phyloP scores from a whole-genome alignment of 2,113 vertebrate genomes.

The Rhynchopsitta pachyrhyncha region DNA sequence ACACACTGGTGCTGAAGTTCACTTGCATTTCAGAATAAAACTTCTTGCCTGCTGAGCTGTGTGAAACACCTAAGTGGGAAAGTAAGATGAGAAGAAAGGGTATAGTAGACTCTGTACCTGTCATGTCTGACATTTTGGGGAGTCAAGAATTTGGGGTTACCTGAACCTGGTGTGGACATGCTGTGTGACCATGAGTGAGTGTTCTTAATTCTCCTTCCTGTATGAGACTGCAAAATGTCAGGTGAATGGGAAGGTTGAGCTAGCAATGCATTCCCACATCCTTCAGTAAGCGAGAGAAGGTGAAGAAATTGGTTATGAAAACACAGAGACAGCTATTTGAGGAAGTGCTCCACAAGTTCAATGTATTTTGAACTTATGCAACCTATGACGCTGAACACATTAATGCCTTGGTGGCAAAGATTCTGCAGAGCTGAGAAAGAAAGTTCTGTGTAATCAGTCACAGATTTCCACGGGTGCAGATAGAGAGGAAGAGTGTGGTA shows the following conservation, averaged over 20 bases:
- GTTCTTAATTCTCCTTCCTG: neutral
- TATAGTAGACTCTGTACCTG: neutral
- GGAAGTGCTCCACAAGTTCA: neutral
- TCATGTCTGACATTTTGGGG: neutral
- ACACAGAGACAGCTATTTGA: neutral
- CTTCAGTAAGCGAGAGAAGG: neutral
- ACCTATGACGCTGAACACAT: neutral
- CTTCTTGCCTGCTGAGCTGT: neutral
- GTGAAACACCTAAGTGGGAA: neutral
- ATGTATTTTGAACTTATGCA: neutral
- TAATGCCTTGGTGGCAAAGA: neutral
- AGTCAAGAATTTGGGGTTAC: neutral
- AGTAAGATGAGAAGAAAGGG: neutral
- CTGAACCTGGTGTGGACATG: rapidly evolving
- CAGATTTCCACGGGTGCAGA: neutral
- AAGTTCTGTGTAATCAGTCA: neutral
- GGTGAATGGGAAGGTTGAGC: neutral
- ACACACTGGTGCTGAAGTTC: neutral
- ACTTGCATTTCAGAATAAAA: neutral
- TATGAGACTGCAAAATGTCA: neutral
- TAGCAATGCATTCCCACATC: neutral
- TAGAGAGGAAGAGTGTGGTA: neutral
- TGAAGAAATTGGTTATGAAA: neutral
- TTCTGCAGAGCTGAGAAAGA: neutral
- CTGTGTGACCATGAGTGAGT: neutral